A percentile compares a stretch with the other conserved stretches of the same genome.
phyloP scores from a whole-genome alignment of 2,888 invertebrate genomes.

The Noctuana brunneofusca region DNA sequence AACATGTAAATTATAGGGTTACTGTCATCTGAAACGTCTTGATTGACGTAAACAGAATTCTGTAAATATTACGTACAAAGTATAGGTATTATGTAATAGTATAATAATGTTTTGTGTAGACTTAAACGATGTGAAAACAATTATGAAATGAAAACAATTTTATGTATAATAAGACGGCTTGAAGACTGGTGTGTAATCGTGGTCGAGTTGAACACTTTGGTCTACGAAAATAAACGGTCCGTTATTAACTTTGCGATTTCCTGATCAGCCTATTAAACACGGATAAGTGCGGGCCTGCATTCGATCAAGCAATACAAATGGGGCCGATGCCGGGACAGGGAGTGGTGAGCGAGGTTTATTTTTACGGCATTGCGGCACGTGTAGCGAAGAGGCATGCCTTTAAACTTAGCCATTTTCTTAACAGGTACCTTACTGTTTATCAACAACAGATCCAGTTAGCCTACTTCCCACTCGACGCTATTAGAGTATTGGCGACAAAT shows the following conservation, averaged over 20 bases:
- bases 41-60: slow-evolving; percentile 52
- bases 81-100: background rate
- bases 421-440: slow-evolving; percentile 23
- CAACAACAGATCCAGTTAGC: slow-evolving; percentile 22
- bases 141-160: slow-evolving; percentile 10
- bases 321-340: slow-evolving; percentile 47
- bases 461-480: slow-evolving; percentile 14
- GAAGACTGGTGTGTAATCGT: slow-evolving; percentile 37
- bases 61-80: slow-evolving; percentile 30
- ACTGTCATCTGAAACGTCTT: slow-evolving; percentile 43
- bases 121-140: slow-evolving; percentile 10
- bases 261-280: slow-evolving; percentile 71
- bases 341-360: slow-evolving; percentile 55
- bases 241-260: slow-evolving; percentile 63
- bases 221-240: slow-evolving; percentile 63
- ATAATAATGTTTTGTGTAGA: background rate
- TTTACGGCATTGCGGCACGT: slow-evolving; percentile 66
- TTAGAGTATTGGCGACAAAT: slow-evolving; percentile 30
- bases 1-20: slow-evolving; percentile 56
- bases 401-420: slow-evolving; percentile 23
- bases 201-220: slow-evolving; percentile 36
- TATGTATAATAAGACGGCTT: background rate
- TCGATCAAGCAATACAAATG: slow-evolving; percentile 66
- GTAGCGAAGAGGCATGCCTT: slow-evolving; percentile 37
- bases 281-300: slow-evolving; percentile 64